Base-by-base conservation (phyloP, 2,113 vertebrate genomes). In the Psephotus haematonotus region DNA sequence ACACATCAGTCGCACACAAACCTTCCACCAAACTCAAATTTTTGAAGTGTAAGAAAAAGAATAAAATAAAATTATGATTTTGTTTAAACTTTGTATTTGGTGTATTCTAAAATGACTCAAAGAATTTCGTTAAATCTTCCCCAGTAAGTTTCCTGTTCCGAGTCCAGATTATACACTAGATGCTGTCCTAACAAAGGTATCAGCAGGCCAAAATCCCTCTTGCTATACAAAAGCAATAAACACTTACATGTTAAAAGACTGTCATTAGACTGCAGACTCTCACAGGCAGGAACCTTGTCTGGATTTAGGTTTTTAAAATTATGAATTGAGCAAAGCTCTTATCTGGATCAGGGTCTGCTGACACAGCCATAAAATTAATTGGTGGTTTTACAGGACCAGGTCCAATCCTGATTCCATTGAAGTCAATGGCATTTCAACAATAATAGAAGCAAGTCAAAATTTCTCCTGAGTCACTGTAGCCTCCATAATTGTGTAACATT, bases 301-400 rank as follows among this genome's bases (percentile, higher is more conserved):
- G 88, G 63, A 80, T 96, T 74, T 75, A 86, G 16, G 43, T 35
- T 81, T 96, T 88, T 63, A 2, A 94, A 91, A 95, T 67, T 0
- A 78, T 68, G 31, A 88, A 90, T 67, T 83, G 71, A 82, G 63
- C 63, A 80, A 20, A 60, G 71, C 27, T 76, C n/a, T 92, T 95
- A 94, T 95, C 85, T 95, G 92, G 71, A 94, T 64, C 20, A 3
- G 72, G 31, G 76, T 95, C 85, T 96, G 71, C 82, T 88, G 90
- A 94, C 55, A 78, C 23, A 88, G 77, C 46, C 71, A 68, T 90
- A 93, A 96, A 92, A 93, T 78, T 80, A 94, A 88, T 83, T 70
- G n/a, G 86, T 92, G 74, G 75, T 93, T 93, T 94, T 83, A 83
- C 46, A 92, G 79, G 1, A 93, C 43, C 88, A 67, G 60, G 75